Conservation (phyloP, 2,113 vertebrate species). For the Malurus melanocephalus region DNA sequence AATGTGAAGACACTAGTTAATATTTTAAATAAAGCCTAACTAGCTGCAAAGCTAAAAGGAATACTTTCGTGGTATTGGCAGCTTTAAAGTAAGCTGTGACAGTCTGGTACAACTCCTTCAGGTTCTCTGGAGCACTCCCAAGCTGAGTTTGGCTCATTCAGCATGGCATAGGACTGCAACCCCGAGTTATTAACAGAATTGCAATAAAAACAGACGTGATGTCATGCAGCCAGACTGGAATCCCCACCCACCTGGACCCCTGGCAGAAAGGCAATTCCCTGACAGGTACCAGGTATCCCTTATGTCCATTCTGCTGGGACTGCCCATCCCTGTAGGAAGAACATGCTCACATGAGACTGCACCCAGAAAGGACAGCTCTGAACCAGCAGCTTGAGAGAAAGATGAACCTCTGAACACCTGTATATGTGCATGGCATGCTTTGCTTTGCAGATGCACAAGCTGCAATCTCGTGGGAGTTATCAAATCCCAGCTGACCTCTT, state of each 20-base stretch:
- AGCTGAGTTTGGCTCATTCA: not conserved
- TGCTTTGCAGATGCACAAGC: not conserved
- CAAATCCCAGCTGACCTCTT: not conserved
- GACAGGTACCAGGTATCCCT: not conserved
- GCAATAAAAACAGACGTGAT: not conserved
- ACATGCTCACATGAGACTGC: rapidly evolving
- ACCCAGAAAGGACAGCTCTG: not conserved
- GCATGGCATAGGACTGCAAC: not conserved
- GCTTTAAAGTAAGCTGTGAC: not conserved
- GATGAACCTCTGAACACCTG: not conserved
- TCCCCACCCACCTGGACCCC: not conserved
- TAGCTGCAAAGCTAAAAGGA: not conserved
- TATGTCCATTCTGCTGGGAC: no score
- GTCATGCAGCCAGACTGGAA: not conserved
- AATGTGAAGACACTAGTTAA: constrained; percentile 29
- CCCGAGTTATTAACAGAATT: not conserved
- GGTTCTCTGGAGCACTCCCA: constrained; percentile 29
- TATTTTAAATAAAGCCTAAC: constrained; percentile 20
- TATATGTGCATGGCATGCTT: not conserved
- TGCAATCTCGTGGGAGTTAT: not conserved
- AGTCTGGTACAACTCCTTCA: not conserved
- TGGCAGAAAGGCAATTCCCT: not conserved
- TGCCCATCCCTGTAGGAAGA: not conserved
- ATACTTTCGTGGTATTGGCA: not conserved
- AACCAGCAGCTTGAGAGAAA: not conserved